Evolutionary conservation across 2,113 vertebrate species (phyloP).

Genomic region (Rhodinocichla rosea): DNA sequence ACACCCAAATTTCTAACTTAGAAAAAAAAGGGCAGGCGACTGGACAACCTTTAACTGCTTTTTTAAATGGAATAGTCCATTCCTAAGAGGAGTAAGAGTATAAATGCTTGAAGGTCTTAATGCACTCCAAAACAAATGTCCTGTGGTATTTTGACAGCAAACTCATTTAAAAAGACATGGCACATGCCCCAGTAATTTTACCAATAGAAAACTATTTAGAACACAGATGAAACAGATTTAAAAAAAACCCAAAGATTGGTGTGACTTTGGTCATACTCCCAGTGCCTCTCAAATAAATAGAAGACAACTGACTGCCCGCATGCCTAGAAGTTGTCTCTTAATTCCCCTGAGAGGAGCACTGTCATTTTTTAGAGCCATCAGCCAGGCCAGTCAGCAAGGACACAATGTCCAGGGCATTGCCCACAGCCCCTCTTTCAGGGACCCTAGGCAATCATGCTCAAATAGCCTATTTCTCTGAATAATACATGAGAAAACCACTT

Average conservation of each 20-base stretch:
- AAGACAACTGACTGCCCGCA: background rate
- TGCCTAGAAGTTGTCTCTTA: background rate
- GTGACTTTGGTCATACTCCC: background rate
- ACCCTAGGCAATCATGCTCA: conserved; percentile 20
- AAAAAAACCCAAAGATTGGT: background rate
- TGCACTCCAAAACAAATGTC: background rate
- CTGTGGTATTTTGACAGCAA: background rate
- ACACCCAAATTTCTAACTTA: background rate
- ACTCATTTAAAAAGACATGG: background rate
- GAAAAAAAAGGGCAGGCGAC: background rate
- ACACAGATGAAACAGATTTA: background rate
- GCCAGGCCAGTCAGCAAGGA: background rate
- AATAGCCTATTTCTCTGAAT: conserved; percentile 22
- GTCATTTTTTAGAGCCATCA: background rate
- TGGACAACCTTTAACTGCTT: background rate
- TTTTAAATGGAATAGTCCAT: background rate
- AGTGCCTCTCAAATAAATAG: background rate
- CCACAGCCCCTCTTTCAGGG: background rate
- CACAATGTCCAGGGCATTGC: background rate
- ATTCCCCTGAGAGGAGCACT: background rate
- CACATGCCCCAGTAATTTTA: background rate
- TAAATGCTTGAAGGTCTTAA: background rate
- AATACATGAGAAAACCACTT: conserved; percentile 64
- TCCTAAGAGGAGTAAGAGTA: background rate
- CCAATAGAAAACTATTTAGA: background rate